Evolutionary conservation across 2,888 invertebrate species (phyloP).

Genomic region (Brenthis hecate): DNA sequence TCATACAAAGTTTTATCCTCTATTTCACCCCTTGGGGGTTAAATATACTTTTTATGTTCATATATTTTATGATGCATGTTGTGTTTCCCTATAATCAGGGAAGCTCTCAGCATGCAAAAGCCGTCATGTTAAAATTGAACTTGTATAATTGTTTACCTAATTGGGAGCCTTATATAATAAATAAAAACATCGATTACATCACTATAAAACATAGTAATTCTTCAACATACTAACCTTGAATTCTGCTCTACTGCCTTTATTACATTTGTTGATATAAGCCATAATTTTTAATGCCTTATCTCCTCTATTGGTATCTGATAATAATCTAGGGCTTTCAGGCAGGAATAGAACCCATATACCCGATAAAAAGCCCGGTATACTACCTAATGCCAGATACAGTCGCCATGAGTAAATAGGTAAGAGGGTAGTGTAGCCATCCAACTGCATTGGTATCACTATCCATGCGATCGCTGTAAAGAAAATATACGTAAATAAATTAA

Average conservation of each 20-base stretch:
- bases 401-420: slow-evolving; percentile 87
- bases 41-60: no score
- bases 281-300: slow-evolving; percentile 83
- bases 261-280: slow-evolving; percentile 77
- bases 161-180: no score
- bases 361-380: slow-evolving; percentile 84
- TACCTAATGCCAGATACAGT: slow-evolving; percentile 84
- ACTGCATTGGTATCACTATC: slow-evolving; percentile 83
- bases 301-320: slow-evolving; percentile 82
- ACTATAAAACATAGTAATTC: not conserved
- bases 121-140: no score
- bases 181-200: not conserved
- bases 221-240: slow-evolving; percentile 73
- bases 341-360: slow-evolving; percentile 81
- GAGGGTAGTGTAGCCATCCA: slow-evolving; percentile 51
- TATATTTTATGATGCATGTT: no score
- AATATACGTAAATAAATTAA: slow-evolving; percentile 6
- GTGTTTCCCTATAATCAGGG: no score
- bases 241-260: slow-evolving; percentile 71
- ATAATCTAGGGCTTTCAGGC: slow-evolving; percentile 88
- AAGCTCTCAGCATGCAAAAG: no score
- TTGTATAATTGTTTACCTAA: no score
- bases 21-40: no score
- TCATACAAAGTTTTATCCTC: no score
- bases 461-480: slow-evolving; percentile 82